These are phyloP conservation scores for Plebejus argus DNA, from an alignment of 2,888 invertebrate species.

Conservation along the genomic window DNA sequence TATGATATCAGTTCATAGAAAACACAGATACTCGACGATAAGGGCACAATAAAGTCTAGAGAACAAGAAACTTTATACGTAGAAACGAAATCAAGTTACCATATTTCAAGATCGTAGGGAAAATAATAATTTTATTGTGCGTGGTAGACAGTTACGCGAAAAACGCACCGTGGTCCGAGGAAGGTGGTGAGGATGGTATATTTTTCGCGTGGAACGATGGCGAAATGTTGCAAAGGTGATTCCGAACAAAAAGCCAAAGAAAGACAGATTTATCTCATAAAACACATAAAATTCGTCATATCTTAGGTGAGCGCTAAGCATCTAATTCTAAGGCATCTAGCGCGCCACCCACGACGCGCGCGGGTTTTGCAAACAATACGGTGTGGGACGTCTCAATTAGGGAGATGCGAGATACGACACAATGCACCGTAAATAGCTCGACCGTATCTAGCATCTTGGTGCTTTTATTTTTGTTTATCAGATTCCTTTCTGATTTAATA, in stretches of 20 bases:
- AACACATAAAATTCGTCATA: background rate
- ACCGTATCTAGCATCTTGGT: conserved; percentile 39
- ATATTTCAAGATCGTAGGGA: conserved; percentile 4
- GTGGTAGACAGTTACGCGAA: too few species aligned
- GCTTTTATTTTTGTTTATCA: background rate
- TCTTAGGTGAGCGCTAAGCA: background rate
- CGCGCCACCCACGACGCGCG: conserved; percentile 64
- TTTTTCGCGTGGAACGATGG: too few species aligned
- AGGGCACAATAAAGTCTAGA: conserved; percentile 2
- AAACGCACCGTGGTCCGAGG: too few species aligned
- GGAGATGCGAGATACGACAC: conserved; percentile 65
- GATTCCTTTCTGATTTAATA: background rate
- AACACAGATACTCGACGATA: conserved; percentile 7
- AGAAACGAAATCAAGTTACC: conserved; percentile 26
- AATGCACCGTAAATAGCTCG: conserved; percentile 68
- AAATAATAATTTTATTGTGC: background rate
- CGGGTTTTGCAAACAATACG: conserved; percentile 76
- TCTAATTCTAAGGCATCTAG: conserved; percentile 22
- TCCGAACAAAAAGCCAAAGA: background rate
- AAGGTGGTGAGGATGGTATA: too few species aligned
- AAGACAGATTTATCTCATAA: background rate
- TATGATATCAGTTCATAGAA: conserved; percentile 5
- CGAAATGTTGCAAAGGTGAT: too few species aligned
- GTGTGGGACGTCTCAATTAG: conserved; percentile 78
- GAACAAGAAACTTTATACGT: conserved; percentile 25